phyloP scores from a whole-genome alignment of 2,888 invertebrate species.

The Phengaris alcon region DNA sequence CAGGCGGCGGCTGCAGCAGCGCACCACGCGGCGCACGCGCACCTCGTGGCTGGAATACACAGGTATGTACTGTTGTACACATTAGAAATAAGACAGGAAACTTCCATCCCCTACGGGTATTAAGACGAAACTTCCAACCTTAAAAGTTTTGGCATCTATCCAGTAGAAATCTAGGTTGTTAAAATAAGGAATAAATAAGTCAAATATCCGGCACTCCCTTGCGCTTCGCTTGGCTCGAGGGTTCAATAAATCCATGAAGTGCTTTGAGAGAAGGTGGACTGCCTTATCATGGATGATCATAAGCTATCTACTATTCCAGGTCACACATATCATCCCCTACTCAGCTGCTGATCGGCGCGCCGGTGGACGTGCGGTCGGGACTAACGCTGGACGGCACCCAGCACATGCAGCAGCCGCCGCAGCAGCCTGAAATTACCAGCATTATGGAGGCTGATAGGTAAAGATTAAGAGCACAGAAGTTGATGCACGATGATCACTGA shows the following conservation, averaged over 20 bases:
- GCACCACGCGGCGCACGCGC: constrained; percentile 81
- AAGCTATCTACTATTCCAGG: constrained; percentile 44
- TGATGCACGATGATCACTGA: too few species aligned
- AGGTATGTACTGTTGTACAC: constrained; percentile 47
- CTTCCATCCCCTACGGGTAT: too few species aligned
- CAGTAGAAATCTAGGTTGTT: too few species aligned
- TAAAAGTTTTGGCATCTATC: too few species aligned
- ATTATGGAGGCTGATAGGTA: constrained; percentile 77
- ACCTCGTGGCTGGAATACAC: constrained; percentile 84
- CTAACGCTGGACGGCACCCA: constrained; percentile 66
- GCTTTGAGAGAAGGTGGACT: too few species aligned
- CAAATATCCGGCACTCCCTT: too few species aligned
- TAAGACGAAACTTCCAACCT: too few species aligned
- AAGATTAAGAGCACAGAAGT: not conserved
- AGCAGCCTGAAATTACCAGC: constrained; percentile 71
- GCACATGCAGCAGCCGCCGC: constrained; percentile 63
- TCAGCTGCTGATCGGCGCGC: constrained; percentile 68
- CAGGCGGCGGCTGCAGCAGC: constrained; percentile 74
- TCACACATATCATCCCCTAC: constrained; percentile 75
- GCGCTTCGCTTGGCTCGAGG: too few species aligned
- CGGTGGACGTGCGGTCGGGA: constrained; percentile 67
- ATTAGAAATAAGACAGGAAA: too few species aligned
- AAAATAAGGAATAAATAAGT: not conserved
- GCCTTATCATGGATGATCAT: not conserved
- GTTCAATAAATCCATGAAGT: too few species aligned